Percentiles rank a stretch among this genome's conserved stretches.
These are phyloP conservation scores for Thunnus maccoyii DNA, from an alignment of 2,113 vertebrate species.

Conservation along the genomic window DNA sequence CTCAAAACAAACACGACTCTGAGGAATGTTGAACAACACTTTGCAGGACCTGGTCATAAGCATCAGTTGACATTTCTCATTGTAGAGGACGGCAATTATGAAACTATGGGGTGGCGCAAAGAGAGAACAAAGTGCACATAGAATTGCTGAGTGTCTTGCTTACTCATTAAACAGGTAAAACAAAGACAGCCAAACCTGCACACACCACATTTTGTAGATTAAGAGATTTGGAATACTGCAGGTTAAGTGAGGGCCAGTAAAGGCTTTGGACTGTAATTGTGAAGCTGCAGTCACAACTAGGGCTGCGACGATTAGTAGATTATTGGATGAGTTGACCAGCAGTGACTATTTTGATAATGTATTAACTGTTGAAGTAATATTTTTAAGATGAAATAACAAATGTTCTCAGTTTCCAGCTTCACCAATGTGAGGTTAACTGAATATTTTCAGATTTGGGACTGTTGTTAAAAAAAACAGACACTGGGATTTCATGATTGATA, in stretches of 20 bases:
- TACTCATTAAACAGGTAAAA: constrained; percentile 28
- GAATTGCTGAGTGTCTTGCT: constrained; percentile 15
- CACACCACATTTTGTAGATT: neutral
- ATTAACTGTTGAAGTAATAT: too few species aligned
- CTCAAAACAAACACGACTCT: constrained; percentile 48
- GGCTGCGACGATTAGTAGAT: neutral
- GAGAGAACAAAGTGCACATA: constrained; percentile 27
- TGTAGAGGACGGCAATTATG: constrained; percentile 28
- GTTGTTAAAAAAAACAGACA: too few species aligned
- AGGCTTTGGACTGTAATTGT: neutral
- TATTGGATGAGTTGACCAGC: neutral
- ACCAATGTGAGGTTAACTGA: too few species aligned
- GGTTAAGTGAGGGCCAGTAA: neutral
- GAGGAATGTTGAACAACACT: constrained; percentile 4
- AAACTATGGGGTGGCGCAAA: constrained; percentile 6
- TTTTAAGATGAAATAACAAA: too few species aligned
- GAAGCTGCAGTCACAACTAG: neutral
- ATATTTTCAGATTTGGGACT: too few species aligned
- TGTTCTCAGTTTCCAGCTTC: too few species aligned
- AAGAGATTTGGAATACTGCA: neutral
- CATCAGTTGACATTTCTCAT: constrained; percentile 33
- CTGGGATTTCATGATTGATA: too few species aligned
- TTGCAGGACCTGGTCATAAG: constrained; percentile 13
- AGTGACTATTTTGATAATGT: neutral
- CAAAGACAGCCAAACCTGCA: neutral